Evolutionary conservation across 2,888 invertebrate species (phyloP).

Genomic region (Cepaea hortensis): DNA sequence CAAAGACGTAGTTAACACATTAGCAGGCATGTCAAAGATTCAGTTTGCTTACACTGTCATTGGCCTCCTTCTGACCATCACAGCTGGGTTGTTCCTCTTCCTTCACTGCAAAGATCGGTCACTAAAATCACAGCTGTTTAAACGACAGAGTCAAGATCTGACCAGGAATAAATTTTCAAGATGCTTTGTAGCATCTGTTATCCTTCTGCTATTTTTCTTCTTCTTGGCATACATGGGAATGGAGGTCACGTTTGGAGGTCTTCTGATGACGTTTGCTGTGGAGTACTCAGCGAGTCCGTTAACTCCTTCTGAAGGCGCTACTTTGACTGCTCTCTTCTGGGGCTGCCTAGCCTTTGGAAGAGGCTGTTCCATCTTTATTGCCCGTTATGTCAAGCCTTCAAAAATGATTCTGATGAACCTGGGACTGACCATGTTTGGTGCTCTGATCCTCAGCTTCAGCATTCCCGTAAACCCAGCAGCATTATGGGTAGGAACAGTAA

Average conservation of each 20-base stretch:
- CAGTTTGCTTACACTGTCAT: conserved; percentile 76
- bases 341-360: conserved; percentile 76
- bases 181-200: conserved; percentile 65
- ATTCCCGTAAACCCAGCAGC: conserved; percentile 63
- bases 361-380: conserved; percentile 75
- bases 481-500: conserved; percentile 75
- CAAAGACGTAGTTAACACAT: not conserved
- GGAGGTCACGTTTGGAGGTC: conserved; percentile 77
- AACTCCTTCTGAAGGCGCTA: conserved; percentile 71
- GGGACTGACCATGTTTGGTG: conserved; percentile 68
- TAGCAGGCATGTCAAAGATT: conserved; percentile 64
- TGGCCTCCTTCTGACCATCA: conserved; percentile 71
- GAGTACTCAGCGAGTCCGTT: conserved; percentile 66
- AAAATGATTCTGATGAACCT: conserved; percentile 75
- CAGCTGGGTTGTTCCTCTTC: conserved; percentile 72
- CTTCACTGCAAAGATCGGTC: conserved; percentile 71
- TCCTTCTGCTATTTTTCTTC: conserved; percentile 74
- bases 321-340: conserved; percentile 77
- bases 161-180: conserved; percentile 40
- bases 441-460: conserved; percentile 71
- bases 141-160: conserved; percentile 41
- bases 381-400: conserved; percentile 73
- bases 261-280: conserved; percentile 75
- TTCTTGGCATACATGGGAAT: conserved; percentile 76
- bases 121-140: conserved; percentile 38